A percentile compares a stretch with the other conserved stretches of the same genome.
Evolutionary conservation across 2,113 vertebrate species (phyloP).

Genomic region (Cebus imitator): DNA sequence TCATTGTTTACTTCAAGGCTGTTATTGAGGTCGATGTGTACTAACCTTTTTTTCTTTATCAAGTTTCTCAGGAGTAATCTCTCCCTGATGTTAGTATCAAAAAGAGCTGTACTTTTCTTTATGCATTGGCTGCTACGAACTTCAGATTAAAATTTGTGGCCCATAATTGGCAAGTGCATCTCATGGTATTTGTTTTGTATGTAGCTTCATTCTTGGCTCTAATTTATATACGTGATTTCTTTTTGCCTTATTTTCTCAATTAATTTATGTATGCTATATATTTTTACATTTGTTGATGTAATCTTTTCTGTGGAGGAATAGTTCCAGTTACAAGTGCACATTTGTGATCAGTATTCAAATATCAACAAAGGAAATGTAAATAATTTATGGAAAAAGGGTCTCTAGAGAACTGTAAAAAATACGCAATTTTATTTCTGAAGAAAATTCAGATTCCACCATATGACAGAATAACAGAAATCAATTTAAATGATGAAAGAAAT

Average conservation of each 20-base stretch:
- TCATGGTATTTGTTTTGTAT: not conserved
- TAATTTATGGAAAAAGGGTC: conserved; percentile 63
- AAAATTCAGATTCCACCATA: not conserved
- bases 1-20: not conserved
- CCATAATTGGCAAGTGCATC: not conserved
- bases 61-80: not conserved
- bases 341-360: conserved; percentile 45
- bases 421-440: conserved; percentile 44
- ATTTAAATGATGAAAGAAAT: conserved; percentile 24
- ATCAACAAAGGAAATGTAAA: conserved; percentile 45
- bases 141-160: not conserved
- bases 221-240: not conserved
- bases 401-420: not conserved
- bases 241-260: not conserved
- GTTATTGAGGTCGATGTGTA: not conserved
- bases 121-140: not conserved
- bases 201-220: not conserved
- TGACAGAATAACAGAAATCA: not conserved
- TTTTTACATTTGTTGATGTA: conserved; percentile 28
- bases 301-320: conserved; percentile 52
- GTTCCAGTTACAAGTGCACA: conserved; percentile 49
- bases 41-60: not conserved
- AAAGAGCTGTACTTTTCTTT: not conserved
- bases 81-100: not conserved
- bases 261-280: not conserved